Evolutionary conservation across 2,113 vertebrate genomes (phyloP).

Genomic region (Podarcis cretensis): DNA sequence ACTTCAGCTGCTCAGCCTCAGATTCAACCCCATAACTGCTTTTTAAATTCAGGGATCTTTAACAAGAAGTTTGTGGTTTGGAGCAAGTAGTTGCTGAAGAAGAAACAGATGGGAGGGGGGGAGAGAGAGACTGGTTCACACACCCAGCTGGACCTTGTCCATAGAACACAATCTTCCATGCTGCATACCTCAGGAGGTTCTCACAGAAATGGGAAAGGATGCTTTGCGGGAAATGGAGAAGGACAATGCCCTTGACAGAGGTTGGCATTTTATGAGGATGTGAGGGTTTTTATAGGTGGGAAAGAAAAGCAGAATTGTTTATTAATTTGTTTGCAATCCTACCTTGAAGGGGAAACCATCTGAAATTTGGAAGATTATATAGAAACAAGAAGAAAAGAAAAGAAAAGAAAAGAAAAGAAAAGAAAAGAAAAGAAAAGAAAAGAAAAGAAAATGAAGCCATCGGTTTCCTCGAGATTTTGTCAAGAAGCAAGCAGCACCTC

Average conservation of each 20-base stretch:
- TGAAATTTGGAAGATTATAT: neutral
- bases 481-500: neutral
- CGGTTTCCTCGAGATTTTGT: neutral
- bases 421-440: neutral
- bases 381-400: neutral
- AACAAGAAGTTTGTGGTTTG: neutral
- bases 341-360: neutral
- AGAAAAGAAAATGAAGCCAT: neutral
- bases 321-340: neutral
- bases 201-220: neutral
- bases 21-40: neutral
- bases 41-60: neutral
- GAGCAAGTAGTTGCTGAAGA: neutral
- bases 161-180: neutral
- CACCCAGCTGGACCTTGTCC: constrained; percentile 3
- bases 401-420: neutral
- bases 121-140: neutral
- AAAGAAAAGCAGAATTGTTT: neutral
- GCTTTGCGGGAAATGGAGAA: neutral
- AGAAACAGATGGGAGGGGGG: neutral
- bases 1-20: neutral
- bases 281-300: neutral
- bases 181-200: neutral
- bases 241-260: neutral
- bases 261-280: neutral